Evolutionary conservation across 2,113 vertebrate genomes (phyloP).

Genomic region (Eulemur rufifrons): DNA sequence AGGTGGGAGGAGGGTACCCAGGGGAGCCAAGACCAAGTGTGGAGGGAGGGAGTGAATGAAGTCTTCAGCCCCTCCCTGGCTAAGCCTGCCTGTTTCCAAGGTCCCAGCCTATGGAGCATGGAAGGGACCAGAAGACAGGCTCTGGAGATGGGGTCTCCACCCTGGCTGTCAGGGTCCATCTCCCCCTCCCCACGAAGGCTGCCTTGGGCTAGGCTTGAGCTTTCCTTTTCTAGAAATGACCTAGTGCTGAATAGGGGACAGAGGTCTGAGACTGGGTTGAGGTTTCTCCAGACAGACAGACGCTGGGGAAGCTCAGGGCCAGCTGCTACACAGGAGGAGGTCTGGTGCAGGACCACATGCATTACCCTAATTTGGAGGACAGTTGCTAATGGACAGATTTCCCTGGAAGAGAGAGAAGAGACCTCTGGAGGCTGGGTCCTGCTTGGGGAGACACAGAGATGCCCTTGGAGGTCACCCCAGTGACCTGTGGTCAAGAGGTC

Average conservation of each 20-base stretch:
- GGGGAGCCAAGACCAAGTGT: conserved; percentile 48
- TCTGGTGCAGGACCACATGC: background rate
- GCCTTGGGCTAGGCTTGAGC: conserved; percentile 5
- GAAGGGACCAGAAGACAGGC: background rate
- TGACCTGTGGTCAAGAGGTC: conserved; percentile 66
- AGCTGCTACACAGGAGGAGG: background rate
- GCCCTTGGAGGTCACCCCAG: conserved; percentile 68
- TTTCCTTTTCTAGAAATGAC: conserved; percentile 31
- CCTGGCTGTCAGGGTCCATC: background rate
- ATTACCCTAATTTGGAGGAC: conserved; percentile 57
- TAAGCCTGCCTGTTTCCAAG: background rate
- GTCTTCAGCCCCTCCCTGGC: background rate
- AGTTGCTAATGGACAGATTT: conserved; percentile 68
- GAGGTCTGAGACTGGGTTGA: background rate
- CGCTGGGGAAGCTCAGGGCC: background rate
- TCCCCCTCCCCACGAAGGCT: background rate
- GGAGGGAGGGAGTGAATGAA: background rate
- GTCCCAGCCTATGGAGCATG: background rate
- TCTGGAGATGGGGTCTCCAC: background rate
- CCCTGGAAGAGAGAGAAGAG: conserved; percentile 23
- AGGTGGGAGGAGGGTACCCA: conserved; percentile 61
- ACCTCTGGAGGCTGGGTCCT: conserved; percentile 25
- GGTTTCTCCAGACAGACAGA: conserved; percentile 28
- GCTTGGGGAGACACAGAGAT: conserved; percentile 54
- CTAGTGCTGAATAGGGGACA: background rate